Evolutionary conservation across 2,113 vertebrate species (phyloP), one percentile per base, ranked within the genome.

Genomic region (Orthonyx spaldingii): DNA sequence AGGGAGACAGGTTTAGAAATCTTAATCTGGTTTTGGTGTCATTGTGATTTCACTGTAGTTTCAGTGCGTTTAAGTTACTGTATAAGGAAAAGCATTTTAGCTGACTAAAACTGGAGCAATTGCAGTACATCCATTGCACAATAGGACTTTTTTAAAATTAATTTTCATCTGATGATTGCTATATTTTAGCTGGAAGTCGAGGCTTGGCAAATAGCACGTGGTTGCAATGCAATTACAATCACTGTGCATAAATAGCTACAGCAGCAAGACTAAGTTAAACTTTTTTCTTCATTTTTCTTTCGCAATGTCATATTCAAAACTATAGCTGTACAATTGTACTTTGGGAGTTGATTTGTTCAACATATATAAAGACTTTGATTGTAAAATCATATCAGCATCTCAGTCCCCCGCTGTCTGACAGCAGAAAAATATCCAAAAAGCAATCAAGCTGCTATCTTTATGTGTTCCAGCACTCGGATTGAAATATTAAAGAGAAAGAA

Each of bases 401-500:
- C 3, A 2, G 14, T 78, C 3, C 18, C 85, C 32, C 15, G 42
- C 27, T 63, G 21, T 66, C 22, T 78, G 64, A 52, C 15, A 44
- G 42, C 3, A 83, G 21, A 82, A 75, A 81, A 93, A 71, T 64
- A 76, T 35, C 60, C 13, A 56, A 71, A 82, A 89, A 82, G 11
- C 42, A 87, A 75, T 82, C 33, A 87, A 94, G 52, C 20, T 63
- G 8, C 39, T 85, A 32, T 75, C n/a, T 84, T 94, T 84, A 47
- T 63, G 10, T 33, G 16, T 81, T 44, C 6, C 35, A 71, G 56
- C 26, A 75, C 27, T 64, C 52, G 52, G 53, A 79, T 66, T 91
- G 55, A 87, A 50, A 84, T 71, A 89, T 63, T 78, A 78, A 89
- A 77, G 39, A 30, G 26, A 49, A 7, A 15, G 22, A 72, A 80